These are phyloP conservation scores for Polylopha cassiicola DNA, from an alignment of 2,888 invertebrate species.

Conservation along the genomic window DNA sequence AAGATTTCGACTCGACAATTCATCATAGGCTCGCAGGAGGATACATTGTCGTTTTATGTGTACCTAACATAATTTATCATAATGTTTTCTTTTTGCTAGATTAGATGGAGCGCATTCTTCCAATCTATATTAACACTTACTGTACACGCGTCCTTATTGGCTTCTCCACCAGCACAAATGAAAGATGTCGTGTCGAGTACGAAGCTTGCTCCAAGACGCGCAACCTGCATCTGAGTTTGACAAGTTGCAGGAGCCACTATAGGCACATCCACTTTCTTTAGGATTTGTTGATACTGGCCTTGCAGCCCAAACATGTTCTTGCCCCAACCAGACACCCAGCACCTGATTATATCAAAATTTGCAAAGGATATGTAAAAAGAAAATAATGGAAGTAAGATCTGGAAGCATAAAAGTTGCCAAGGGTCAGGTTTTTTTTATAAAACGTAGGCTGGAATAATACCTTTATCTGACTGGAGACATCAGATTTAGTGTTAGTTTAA, in stretches of 20 bases:
- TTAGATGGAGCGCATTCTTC: neutral
- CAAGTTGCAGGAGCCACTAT: slow-evolving; percentile 81
- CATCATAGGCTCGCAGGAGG: no score
- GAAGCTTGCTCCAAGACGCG: slow-evolving; percentile 81
- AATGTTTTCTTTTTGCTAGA: neutral
- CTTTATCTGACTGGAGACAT: no score
- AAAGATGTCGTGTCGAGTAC: slow-evolving; percentile 81
- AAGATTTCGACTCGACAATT: no score
- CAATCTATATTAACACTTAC: slow-evolving; percentile 57
- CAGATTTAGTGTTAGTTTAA: no score
- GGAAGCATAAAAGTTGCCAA: no score
- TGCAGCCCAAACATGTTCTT: slow-evolving; percentile 82
- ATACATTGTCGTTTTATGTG: no score
- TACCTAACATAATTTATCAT: neutral
- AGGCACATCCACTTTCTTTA: slow-evolving; percentile 86
- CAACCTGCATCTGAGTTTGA: slow-evolving; percentile 78
- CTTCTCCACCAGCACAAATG: slow-evolving; percentile 87
- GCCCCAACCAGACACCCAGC: slow-evolving; percentile 92
- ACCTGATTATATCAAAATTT: slow-evolving; percentile 42
- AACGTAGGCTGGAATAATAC: no score
- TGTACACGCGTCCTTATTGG: slow-evolving; percentile 86
- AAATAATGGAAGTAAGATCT: no score
- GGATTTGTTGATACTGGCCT: slow-evolving; percentile 79
- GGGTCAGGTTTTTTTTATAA: no score
- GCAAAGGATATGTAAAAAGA: no score